phyloP scores from a whole-genome alignment of 2,113 vertebrate species.

The Lophius piscatorius region DNA sequence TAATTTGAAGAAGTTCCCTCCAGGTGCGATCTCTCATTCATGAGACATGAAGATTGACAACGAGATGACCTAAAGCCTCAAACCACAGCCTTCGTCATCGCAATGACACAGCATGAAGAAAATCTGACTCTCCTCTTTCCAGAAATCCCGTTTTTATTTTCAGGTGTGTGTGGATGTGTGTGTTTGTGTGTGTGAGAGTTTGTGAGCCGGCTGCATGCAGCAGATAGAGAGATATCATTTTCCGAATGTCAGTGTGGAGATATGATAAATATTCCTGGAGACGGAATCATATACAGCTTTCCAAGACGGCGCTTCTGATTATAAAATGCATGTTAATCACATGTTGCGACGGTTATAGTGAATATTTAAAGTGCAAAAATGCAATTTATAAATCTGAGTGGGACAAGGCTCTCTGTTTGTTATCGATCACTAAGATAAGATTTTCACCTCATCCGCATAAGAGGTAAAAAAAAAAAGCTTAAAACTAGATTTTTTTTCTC shows the following conservation, averaged over 20 bases:
- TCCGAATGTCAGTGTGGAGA: constrained; percentile 58
- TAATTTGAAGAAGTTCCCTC: no score
- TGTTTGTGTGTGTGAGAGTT: neutral
- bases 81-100: no score
- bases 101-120: no score
- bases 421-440: constrained; percentile 68
- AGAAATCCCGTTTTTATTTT: constrained; percentile 17
- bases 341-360: constrained; percentile 84
- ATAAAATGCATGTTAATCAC: constrained; percentile 90
- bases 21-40: no score
- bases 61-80: no score
- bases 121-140: no score
- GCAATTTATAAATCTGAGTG: constrained; percentile 86
- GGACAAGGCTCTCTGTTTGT: constrained; percentile 84
- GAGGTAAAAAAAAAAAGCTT: neutral
- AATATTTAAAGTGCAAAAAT: constrained; percentile 89
- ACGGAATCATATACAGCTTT: constrained; percentile 84
- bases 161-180: neutral
- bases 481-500: neutral
- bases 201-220: constrained; percentile 6
- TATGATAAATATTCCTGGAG: constrained; percentile 70
- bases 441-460: constrained; percentile 67
- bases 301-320: constrained; percentile 86
- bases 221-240: constrained; percentile 38
- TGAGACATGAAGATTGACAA: no score